Base-by-base conservation (phyloP, 2,888 invertebrate species). In the Spodoptera littoralis region DNA sequence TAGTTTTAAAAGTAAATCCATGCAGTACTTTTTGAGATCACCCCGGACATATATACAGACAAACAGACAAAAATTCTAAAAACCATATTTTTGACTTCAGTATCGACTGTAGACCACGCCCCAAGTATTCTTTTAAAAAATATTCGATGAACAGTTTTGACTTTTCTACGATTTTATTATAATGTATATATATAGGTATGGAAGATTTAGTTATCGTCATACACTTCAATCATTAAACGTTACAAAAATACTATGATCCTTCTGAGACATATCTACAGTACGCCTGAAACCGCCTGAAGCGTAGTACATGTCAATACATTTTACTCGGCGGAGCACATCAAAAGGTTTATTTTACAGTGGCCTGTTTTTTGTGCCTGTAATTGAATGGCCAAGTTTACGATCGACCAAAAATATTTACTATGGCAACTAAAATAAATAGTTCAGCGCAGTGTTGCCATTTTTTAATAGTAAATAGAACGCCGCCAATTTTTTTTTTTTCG, bases 311-410 rank as follows among this genome's bases (percentile, higher is more conserved):
- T 88, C 89, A 88, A 87, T 88, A 87, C 80, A 79, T 81, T 84
- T 87, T 83, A 85, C 81, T 76, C 79, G 65, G 69, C 66, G 71
- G 76, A 81, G 79, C 77, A 86, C 84, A 87, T 86, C 86, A 87
- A 87, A 88, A 88, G 85, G 86, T 87, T 88, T 87, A 87, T 87
- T 90, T 90, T 86, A 87, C 89, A 85, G 85, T 85, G 83, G 84
- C 81, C 82, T 87, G 84, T 85, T 86, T 84, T 86, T 90, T 88
- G 84, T 84, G 76, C 69, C 65, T 71, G 83, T 90, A 90, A 91
- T 90, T 92, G 89, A 89, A 90, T 88, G 86, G 85, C 79, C 83
- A 88, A 88, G 86, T 91, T 88, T 88, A 86, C 84, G 84, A 85
- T 83, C 80, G 75, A 65, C 61, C 81, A 82, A 86, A 86, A 88